Base-by-base conservation (phyloP, 2,113 vertebrate species). In the Hirundichthys speculiger region DNA sequence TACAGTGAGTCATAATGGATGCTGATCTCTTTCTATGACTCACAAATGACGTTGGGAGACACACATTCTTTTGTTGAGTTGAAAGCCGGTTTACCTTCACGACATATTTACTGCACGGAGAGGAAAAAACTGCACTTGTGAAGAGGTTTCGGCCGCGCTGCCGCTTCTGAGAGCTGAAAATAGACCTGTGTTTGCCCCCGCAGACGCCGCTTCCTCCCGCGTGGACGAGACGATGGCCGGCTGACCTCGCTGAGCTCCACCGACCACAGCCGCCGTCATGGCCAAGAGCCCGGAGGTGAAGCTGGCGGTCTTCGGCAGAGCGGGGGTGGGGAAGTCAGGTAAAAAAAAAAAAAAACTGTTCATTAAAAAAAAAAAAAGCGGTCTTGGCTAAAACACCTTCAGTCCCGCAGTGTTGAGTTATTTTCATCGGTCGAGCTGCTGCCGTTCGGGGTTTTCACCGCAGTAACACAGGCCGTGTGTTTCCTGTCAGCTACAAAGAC, bases 261-360 rank as follows among this genome's bases (percentile, higher is more conserved):
- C 64, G 47, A 53, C 59, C 24, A n/a, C 69, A 62, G 69, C 41
- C 24, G 85, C 78, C 25, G 57, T 58, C 75, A 99, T 99, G 97
- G 97, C 97, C 49, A 99, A 98, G 80, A 98, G 94, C 0, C 90
- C 96, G 2, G 97, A 99, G 84, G 96, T 98, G 85, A 98, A 98
- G 77, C 51, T 99, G 83, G 97, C 95, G 0, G 92, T 99, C 75
- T 98, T 99, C 39, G 97, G 97, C 34, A 93, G 94, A 87, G 97
- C 97, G 1, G 97, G 96, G 0, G 97, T 99, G 61, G 97, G 97
- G 47, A 99, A 99, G 75, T 99, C 97, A 94, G 97, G 97, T 99
- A 93, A 56, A 43, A 34, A 6, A 4, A 6, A 25, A 16, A 20
- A 22, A 7, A 5, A 14, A 0, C 3, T 3, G 46, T n/a, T 14